These are phyloP conservation scores for Mormyrops attenuatus DNA, from an alignment of 2,797 vertebrate genomes.

Conservation along the genomic window DNA sequence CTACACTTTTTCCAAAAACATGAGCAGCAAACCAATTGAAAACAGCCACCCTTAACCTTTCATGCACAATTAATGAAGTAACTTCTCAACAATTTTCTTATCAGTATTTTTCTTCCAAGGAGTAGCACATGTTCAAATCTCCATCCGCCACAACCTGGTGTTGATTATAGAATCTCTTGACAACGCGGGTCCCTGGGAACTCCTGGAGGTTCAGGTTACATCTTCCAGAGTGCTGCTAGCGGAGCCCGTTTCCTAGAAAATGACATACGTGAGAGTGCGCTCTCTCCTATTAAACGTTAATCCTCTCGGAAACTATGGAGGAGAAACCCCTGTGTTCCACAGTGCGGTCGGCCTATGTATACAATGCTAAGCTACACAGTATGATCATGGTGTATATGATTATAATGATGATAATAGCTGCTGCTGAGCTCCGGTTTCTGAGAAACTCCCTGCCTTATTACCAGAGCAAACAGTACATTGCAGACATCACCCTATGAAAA, in stretches of 20 bases:
- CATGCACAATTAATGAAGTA: neutral
- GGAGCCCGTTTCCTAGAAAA: neutral
- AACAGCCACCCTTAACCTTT: neutral
- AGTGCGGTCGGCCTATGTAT: neutral
- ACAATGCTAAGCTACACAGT: neutral
- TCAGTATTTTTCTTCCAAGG: neutral
- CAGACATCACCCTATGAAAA: neutral
- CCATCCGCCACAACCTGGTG: neutral
- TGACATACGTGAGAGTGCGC: neutral
- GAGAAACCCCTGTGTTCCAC: neutral
- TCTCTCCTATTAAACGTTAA: neutral
- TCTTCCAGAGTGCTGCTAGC: neutral
- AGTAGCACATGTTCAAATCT: neutral
- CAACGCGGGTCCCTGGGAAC: neutral
- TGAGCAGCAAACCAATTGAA: neutral
- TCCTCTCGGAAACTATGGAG: neutral
- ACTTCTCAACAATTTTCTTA: neutral
- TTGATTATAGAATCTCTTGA: neutral
- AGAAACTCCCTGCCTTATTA: neutral
- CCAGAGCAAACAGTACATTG: neutral
- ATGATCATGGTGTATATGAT: neutral
- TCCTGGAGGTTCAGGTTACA: neutral
- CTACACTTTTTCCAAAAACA: neutral
- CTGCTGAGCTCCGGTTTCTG: neutral
- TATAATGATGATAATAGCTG: neutral